Conservation (phyloP, 2,888 invertebrate genomes). For the Plebejus melissa region DNA sequence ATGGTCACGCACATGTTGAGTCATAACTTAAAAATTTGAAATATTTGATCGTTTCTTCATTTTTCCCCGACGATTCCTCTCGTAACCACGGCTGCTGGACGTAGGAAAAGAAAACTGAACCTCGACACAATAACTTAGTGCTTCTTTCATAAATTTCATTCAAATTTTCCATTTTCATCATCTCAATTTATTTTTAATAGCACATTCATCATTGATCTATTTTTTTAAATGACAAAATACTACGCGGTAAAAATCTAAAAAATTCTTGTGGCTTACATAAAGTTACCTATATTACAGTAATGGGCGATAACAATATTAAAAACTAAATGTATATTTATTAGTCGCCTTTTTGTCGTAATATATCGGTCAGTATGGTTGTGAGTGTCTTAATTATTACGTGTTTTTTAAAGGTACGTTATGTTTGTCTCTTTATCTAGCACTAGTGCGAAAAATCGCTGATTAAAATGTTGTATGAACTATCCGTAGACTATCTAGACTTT, state of each 20-base stretch:
- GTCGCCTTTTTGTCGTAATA: constrained; percentile 16
- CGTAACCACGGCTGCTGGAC: neutral
- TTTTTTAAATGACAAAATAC: neutral
- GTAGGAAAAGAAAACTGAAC: neutral
- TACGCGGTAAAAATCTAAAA: constrained; percentile 8
- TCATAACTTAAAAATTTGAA: no score
- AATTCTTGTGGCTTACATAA: neutral
- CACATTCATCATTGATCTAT: neutral
- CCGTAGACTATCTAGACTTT: neutral
- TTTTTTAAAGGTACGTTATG: constrained; percentile 13
- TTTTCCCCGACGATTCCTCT: neutral
- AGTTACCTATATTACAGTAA: constrained; percentile 16
- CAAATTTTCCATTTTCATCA: neutral
- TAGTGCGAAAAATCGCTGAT: neutral
- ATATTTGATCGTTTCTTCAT: neutral
- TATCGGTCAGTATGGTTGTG: constrained; percentile 21
- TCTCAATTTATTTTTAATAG: neutral
- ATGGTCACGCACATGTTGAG: neutral
- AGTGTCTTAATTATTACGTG: constrained; percentile 18
- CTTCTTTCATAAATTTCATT: neutral
- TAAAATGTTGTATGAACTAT: neutral
- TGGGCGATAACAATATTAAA: constrained; percentile 21
- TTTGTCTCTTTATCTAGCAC: neutral
- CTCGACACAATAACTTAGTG: no score
- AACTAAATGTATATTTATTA: constrained; percentile 15